Evolutionary conservation across 1,140 invertebrate species (phyloP).

Genomic region (Eubasilissa regina): DNA sequence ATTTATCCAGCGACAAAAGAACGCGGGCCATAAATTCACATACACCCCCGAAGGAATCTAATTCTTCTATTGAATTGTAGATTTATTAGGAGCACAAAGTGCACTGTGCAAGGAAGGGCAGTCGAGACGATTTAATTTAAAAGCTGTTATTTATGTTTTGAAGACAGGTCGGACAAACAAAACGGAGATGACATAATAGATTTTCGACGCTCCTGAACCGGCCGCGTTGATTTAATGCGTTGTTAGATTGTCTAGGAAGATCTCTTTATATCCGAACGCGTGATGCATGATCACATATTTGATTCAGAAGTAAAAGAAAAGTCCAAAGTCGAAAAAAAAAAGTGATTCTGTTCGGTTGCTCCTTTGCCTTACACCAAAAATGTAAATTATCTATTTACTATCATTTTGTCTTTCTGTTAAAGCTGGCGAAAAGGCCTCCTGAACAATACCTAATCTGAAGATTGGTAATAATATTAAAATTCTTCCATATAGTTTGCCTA

Average conservation of each 20-base stretch:
- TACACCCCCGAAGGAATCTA: background rate
- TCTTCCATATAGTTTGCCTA: no score
- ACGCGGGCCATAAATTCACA: conserved; percentile 1
- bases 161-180: background rate
- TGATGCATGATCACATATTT: background rate
- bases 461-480: no score
- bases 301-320: no score
- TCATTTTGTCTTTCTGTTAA: no score
- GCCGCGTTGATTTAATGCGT: background rate
- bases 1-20: background rate
- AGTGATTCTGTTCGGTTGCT: no score
- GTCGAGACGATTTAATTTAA: background rate
- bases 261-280: background rate
- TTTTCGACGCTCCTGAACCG: background rate
- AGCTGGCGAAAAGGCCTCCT: no score
- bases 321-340: no score
- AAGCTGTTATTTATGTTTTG: conserved; percentile 17
- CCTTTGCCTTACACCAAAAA: no score
- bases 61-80: conserved; percentile 1
- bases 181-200: conserved; percentile 1
- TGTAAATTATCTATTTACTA: no score
- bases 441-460: no score
- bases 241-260: background rate
- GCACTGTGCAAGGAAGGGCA: background rate
- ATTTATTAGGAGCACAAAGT: conserved; percentile 20